These are phyloP conservation scores for Meda fulgida DNA, from an alignment of 2,797 vertebrate genomes.

Conservation along the genomic window DNA sequence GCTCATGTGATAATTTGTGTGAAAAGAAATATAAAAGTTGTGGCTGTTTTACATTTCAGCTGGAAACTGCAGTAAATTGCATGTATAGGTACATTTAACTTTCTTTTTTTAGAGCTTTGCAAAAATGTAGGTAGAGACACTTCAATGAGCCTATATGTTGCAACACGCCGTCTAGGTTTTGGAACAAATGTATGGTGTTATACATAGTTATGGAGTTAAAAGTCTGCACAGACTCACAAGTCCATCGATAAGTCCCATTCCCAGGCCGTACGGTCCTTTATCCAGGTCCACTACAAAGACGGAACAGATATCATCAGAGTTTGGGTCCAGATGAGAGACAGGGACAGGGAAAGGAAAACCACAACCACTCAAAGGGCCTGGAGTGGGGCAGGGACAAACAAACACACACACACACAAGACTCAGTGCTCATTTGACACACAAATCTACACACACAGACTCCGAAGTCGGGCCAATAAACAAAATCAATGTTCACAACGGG, in stretches of 20 bases:
- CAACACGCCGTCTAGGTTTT: neutral
- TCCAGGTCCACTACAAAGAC: slow-evolving; percentile 95
- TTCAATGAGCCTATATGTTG: neutral
- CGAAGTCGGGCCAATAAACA: slow-evolving; percentile 16
- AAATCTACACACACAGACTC: slow-evolving; percentile 39
- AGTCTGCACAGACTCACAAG: slow-evolving; percentile 81
- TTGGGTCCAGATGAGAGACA: slow-evolving; percentile 79
- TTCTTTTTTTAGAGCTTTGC: neutral
- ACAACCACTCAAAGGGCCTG: slow-evolving; percentile 85
- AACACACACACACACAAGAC: slow-evolving; percentile 66
- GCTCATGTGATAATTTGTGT: neutral
- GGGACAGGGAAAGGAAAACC: slow-evolving; percentile 82
- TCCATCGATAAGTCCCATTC: slow-evolving; percentile 96
- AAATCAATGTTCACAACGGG: slow-evolving; percentile 9
- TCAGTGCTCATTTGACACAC: slow-evolving; percentile 65
- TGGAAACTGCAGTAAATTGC: neutral
- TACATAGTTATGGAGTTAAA: neutral
- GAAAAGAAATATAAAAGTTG: neutral
- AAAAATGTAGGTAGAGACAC: neutral
- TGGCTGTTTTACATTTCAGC: neutral
- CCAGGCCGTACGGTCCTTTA: slow-evolving; percentile 91
- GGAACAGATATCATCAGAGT: slow-evolving; percentile 89
- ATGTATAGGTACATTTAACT: neutral
- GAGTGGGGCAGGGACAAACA: slow-evolving; percentile 71
- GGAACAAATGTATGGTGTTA: neutral